Conservation (phyloP, 2,888 invertebrate species). For the Thalpophila matura region DNA sequence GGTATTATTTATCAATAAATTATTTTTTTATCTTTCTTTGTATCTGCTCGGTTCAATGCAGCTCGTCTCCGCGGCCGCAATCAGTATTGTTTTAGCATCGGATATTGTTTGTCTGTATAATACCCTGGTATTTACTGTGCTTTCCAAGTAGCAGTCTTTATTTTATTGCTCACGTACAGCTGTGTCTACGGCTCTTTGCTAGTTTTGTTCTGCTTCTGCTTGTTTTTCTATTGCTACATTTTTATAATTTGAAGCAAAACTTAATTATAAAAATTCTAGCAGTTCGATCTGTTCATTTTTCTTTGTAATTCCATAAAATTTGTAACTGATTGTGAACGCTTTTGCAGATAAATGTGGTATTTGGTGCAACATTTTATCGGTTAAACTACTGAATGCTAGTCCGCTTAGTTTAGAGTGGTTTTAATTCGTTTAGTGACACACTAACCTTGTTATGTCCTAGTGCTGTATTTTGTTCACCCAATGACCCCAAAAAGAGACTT, state of each 20-base stretch:
- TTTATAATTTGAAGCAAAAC: not conserved
- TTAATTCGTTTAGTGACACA: slow-evolving; percentile 8
- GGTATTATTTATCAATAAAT: no score
- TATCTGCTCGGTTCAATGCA: not conserved
- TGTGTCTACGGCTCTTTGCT: not conserved
- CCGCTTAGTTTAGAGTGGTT: slow-evolving; percentile 8
- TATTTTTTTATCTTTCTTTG: not conserved
- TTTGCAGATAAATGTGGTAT: not conserved
- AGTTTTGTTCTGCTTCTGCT: not conserved
- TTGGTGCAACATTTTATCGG: not conserved
- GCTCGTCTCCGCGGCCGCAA: slow-evolving; percentile 3
- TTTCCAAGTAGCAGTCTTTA: slow-evolving; percentile 16
- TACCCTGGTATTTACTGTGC: slow-evolving; percentile 18
- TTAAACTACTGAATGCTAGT: not conserved
- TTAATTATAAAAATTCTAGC: not conserved
- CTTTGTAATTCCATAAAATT: not conserved
- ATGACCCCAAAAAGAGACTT: not conserved
- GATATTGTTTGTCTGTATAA: slow-evolving; percentile 17
- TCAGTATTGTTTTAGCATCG: slow-evolving; percentile 19
- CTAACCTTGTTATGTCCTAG: slow-evolving; percentile 4
- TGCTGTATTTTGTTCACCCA: not conserved
- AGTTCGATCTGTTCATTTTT: not conserved
- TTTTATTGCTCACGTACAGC: slow-evolving; percentile 20
- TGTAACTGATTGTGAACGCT: not conserved
- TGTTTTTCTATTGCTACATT: not conserved